Percentiles rank a stretch among this genome's conserved stretches.
These are phyloP conservation scores for Meiosimyza decipiens DNA, from an alignment of 2,888 invertebrate genomes.

Conservation along the genomic window DNA sequence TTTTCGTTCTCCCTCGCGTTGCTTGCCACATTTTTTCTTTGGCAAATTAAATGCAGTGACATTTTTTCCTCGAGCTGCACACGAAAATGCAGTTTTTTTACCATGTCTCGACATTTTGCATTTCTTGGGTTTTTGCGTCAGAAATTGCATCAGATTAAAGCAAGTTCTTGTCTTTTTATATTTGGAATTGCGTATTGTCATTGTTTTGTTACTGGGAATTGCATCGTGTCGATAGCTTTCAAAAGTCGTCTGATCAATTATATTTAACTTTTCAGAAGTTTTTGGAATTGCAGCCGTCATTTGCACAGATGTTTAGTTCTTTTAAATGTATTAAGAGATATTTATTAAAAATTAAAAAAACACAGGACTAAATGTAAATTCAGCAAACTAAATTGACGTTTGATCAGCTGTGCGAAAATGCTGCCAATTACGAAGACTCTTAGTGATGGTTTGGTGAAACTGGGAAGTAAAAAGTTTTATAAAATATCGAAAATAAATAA, in stretches of 20 bases:
- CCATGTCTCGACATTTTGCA: neutral
- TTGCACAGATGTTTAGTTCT: neutral
- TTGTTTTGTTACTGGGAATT: neutral
- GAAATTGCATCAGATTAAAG: conserved; percentile 41
- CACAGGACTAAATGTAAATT: too few species aligned
- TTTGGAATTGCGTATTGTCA: conserved; percentile 41
- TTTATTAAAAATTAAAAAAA: neutral
- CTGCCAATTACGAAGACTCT: too few species aligned
- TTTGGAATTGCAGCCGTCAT: neutral
- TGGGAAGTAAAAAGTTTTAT: too few species aligned
- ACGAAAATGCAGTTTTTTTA: neutral
- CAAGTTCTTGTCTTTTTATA: conserved; percentile 38
- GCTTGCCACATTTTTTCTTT: conserved; percentile 40
- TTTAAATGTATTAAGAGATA: neutral
- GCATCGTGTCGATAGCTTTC: conserved; percentile 34
- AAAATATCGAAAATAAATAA: too few species aligned
- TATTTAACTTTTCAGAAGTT: conserved; percentile 39
- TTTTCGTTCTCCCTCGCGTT: conserved; percentile 41
- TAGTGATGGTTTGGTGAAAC: too few species aligned
- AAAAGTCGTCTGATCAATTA: conserved; percentile 40
- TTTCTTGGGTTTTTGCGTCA: conserved; percentile 20
- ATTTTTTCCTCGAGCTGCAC: neutral
- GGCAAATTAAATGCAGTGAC: neutral
- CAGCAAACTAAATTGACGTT: too few species aligned
- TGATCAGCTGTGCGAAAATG: too few species aligned